Evolutionary conservation across 2,797 vertebrate genomes (phyloP).

Genomic region (Fistularia tabacaria): DNA sequence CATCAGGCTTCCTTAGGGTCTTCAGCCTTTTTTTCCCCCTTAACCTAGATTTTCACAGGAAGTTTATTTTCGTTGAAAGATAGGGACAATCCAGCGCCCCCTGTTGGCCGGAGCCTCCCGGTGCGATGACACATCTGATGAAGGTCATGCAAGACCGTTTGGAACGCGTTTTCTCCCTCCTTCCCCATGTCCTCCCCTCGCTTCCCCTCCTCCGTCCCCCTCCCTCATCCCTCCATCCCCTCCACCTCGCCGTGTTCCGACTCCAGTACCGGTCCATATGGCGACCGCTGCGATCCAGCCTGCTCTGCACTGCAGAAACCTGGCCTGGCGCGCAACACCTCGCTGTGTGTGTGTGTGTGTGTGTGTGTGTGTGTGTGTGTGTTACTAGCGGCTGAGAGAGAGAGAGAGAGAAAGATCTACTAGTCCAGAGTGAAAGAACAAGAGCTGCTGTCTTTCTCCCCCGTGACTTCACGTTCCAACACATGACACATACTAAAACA

Average conservation of each 20-base stretch:
- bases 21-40: too few relatives aligned
- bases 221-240: slow-evolving; percentile 6
- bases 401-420: slow-evolving; percentile 7
- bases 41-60: too few relatives aligned
- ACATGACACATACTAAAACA: slow-evolving; percentile 35
- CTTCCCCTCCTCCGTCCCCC: not conserved
- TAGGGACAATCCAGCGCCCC: too few relatives aligned
- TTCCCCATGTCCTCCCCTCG: not conserved
- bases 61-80: too few relatives aligned
- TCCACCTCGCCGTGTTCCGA: slow-evolving; percentile 39
- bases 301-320: slow-evolving; percentile 63
- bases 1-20: too few relatives aligned
- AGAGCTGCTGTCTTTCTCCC: slow-evolving; percentile 1
- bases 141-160: not conserved
- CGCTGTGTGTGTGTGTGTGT: slow-evolving; percentile 24
- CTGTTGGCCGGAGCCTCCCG: too few relatives aligned
- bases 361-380: slow-evolving; percentile 14
- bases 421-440: slow-evolving; percentile 16
- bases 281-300: slow-evolving; percentile 72
- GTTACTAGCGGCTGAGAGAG: not conserved
- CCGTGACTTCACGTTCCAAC: slow-evolving; percentile 29
- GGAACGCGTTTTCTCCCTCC: not conserved
- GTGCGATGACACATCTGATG: too few relatives aligned
- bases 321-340: slow-evolving; percentile 52
- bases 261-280: slow-evolving; percentile 73